Evolutionary conservation across 1,140 invertebrate genomes (phyloP).

Genomic region (Philotrypesis tridentata): DNA sequence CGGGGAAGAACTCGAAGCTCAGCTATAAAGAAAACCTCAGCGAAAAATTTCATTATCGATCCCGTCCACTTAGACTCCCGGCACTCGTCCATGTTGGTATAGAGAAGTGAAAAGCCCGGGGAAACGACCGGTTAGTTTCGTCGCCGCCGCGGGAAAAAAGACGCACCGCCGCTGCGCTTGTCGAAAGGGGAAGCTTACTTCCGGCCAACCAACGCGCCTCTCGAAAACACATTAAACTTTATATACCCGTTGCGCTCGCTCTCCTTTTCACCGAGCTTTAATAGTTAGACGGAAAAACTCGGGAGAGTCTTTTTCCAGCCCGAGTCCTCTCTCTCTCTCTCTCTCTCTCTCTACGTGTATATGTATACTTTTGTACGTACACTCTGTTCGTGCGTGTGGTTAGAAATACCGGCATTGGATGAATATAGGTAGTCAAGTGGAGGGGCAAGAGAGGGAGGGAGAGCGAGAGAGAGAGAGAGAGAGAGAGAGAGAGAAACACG

Average conservation of each 20-base stretch:
- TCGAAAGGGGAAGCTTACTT: slow-evolving; percentile 29
- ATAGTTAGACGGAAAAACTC: neutral
- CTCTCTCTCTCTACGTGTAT: neutral
- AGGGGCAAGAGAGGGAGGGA: neutral
- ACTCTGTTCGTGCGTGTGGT: neutral
- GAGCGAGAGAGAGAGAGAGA: neutral
- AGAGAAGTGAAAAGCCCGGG: slow-evolving; percentile 27
- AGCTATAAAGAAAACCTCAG: neutral
- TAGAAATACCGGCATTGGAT: neutral
- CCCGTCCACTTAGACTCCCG: slow-evolving; percentile 24
- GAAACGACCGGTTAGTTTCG: slow-evolving; percentile 6
- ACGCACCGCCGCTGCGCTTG: neutral
- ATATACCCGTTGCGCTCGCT: neutral
- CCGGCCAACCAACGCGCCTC: slow-evolving; percentile 20
- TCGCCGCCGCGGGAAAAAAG: slow-evolving; percentile 7
- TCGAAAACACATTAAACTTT: slow-evolving; percentile 2
- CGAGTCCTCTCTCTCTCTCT: too few species aligned
- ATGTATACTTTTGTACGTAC: neutral
- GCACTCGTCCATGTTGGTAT: neutral
- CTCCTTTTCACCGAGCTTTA: neutral
- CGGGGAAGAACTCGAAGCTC: neutral
- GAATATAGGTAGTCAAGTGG: neutral
- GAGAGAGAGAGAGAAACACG: slow-evolving; percentile 18
- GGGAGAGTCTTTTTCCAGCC: neutral
- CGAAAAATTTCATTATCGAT: slow-evolving; percentile 41